Evolutionary conservation across 2,113 vertebrate genomes (phyloP), one percentile per base, ranked within the genome.

Genomic region (Arvicanthis niloticus): DNA sequence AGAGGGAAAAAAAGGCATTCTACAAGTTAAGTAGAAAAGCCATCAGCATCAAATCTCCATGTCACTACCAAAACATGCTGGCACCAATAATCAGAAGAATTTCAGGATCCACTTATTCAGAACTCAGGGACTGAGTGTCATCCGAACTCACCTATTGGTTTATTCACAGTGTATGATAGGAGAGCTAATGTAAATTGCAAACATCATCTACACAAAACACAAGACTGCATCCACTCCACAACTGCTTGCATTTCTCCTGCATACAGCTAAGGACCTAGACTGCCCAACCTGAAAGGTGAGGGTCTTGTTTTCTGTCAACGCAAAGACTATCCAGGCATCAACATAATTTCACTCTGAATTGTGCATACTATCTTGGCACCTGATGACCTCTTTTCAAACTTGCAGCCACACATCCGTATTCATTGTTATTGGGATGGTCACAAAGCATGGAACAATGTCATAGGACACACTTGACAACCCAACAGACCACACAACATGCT

Each of bases 391-490:
- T 93, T 72, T 22, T 29, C 29, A 53, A 45, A 24, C 76, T n/a
- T 84, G 60, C 73, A 89, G 42, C 16, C 58, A 73, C 4, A 42
- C 0, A 6, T 45, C 53, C 65, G 58, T 89, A 88, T 37, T 34
- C 29, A 0, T 53, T 22, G 56, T 75, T 75, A 89, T 67, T 60
- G 75, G 56, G 15, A 65, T 1, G 9, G n/a, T 37, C 34, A 29
- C 16, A 37, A 17, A 67, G 29, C 34, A 24, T 68, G 12, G 34
- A 22, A 89, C 9, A 72, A 72, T 81, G 48, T 75, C 56, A 60
- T 22, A 21, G 2, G 15, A 67, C 58, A 68, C 1, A 75, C 4
- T 24, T 19, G 12, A 37, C 0, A 5, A 1, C 10, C 13, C 1
- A 26, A 78, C 0, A 56, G 22, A 24, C 4, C 0, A 51, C 34